Evolutionary conservation across 2,797 vertebrate genomes (phyloP).

Genomic region (Fundulus diaphanus): DNA sequence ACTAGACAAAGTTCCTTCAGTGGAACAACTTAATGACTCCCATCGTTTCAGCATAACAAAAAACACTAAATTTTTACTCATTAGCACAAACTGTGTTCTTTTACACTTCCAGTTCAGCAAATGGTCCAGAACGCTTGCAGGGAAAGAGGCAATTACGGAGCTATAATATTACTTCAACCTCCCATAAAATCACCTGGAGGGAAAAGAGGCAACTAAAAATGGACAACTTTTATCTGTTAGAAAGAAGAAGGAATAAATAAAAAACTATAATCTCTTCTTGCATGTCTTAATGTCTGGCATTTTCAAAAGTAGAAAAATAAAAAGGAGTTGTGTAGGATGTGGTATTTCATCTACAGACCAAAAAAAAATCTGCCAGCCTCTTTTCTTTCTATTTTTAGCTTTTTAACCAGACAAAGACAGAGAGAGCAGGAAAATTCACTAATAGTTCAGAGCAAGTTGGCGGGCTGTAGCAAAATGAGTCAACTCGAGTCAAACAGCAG

Average conservation of each 20-base stretch:
- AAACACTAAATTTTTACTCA: conserved; percentile 23
- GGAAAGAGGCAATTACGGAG: conserved; percentile 42
- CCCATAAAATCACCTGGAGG: conserved; percentile 19
- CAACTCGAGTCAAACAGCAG: conserved; percentile 28
- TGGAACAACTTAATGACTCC: conserved; percentile 7
- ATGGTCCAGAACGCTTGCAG: conserved; percentile 33
- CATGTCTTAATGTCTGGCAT: conserved; percentile 21
- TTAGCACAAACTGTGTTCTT: conserved; percentile 22
- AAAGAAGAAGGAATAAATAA: conserved; percentile 17
- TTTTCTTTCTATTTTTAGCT: conserved; percentile 16
- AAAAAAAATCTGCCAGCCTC: conserved; percentile 22
- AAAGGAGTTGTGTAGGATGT: conserved; percentile 3
- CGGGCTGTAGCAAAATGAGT: conserved; percentile 15
- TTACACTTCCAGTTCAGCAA: conserved; percentile 30
- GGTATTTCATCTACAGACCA: conserved; percentile 31
- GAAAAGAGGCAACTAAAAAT: conserved; percentile 8
- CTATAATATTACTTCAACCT: conserved; percentile 27
- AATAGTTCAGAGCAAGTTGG: conserved; percentile 30
- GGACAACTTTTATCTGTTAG: conserved; percentile 17
- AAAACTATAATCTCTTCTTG: conserved; percentile 16
- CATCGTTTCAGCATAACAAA: conserved; percentile 20
- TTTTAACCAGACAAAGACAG: conserved; percentile 37
- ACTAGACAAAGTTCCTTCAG: not conserved
- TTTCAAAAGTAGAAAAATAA: conserved; percentile 23
- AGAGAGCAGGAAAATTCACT: conserved; percentile 20